Conservation (phyloP, 2,888 invertebrate species). For the Isotomurus palustris region DNA sequence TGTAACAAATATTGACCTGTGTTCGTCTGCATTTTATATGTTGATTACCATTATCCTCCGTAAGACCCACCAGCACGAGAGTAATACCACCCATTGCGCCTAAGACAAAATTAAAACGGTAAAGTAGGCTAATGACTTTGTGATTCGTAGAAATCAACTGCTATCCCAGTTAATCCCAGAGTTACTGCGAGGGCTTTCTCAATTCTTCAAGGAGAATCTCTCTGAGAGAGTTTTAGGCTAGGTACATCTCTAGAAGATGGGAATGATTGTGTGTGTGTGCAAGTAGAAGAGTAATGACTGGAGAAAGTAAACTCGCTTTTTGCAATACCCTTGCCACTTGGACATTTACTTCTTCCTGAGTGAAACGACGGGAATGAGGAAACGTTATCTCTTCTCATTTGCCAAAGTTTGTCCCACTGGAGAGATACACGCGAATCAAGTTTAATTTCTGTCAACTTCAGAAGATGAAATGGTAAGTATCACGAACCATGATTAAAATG, state of each 20-base stretch:
- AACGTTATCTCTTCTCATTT: conserved; percentile 6
- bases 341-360: no score
- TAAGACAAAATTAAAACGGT: conserved; percentile 2
- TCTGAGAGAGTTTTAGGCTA: no score
- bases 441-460: no score
- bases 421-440: background rate
- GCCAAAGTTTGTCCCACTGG: background rate
- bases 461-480: no score
- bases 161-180: conserved; percentile 2
- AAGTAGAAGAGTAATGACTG: background rate
- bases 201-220: background rate
- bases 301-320: no score
- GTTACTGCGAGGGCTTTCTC: background rate
- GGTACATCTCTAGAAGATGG: background rate
- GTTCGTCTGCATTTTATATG: background rate
- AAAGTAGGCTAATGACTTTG: conserved; percentile 9
- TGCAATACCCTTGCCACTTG: no score
- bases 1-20: conserved; percentile 1
- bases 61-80: no score
- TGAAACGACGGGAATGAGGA: background rate
- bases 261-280: background rate
- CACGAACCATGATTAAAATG: no score
- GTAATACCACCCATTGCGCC: background rate
- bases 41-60: background rate
- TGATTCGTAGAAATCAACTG: conserved; percentile 6